Percentiles rank a stretch among this genome's conserved stretches.
Evolutionary conservation across 2,113 vertebrate species (phyloP).

Genomic region (Porphyrio hochstetteri): DNA sequence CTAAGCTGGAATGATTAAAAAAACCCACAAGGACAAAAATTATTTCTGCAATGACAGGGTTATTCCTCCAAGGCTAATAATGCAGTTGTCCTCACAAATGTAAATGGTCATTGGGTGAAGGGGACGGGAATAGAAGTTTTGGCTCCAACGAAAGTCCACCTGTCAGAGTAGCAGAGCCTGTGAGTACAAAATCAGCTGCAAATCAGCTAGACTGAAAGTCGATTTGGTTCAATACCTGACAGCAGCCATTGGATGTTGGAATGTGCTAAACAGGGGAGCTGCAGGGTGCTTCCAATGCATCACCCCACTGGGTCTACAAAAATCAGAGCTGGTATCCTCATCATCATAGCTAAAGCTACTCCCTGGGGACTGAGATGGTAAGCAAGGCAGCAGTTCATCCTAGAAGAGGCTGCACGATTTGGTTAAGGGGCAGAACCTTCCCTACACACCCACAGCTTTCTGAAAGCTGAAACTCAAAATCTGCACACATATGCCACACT

Average conservation of each 20-base stretch:
- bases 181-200: not conserved
- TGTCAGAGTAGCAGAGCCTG: not conserved
- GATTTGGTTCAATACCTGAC: not conserved
- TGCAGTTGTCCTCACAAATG: not conserved
- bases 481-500: fast-evolving
- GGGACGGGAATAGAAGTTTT: not conserved
- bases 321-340: not conserved
- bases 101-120: not conserved
- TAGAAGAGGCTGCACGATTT: not conserved
- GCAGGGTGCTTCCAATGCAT: not conserved
- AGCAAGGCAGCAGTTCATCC: not conserved
- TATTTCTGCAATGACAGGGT: not conserved
- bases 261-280: not conserved
- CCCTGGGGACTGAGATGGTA: not conserved
- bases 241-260: not conserved
- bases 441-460: not conserved
- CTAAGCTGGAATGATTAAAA: not conserved
- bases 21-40: not conserved
- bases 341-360: not conserved
- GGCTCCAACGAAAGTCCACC: not conserved
- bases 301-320: not conserved
- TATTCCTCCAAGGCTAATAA: not conserved
- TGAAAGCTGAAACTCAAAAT: not conserved
- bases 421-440: not conserved
- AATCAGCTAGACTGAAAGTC: not conserved